Base-by-base conservation (phyloP, 1,140 invertebrate species). In the Pantala flavescens region DNA sequence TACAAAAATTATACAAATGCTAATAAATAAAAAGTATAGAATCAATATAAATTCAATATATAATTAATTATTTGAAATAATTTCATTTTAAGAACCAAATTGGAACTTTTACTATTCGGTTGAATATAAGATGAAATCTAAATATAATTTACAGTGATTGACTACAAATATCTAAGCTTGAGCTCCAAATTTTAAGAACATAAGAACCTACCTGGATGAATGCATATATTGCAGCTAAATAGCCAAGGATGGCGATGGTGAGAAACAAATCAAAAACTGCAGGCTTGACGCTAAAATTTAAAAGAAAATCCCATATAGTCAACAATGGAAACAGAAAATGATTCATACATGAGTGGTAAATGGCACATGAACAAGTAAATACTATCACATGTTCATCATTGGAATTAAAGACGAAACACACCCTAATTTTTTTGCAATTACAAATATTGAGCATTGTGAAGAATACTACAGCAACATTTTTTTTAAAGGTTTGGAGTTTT, bases 201-300 rank as follows among this genome's bases (percentile, higher is more conserved):
- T 24, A 24, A 3, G 1, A 19, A 76, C 77, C 78, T 82, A 88
- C 88, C 80, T 93, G 90, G 71, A 97, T 89, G 71, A 90, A 84
- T 71, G 95, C 86, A 82, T 97, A 98, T 14, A 98, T 86, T 10
- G 90, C 76, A 43, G 86, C 86, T 71, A 98, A 85, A 82, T 98
- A 99, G 11, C 88, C 83, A 49, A 89, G 85, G 80, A 98, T 98
- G 42, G 89, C 88, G 75, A 94, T 80, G 11, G 95, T 97, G 2
- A 98, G 86, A 77, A 98, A 91, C 55, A 99, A 88, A 87, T 99
- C 97, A 85, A 99, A 99, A 71, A 98, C 89, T 24, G 97, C 96
- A 77, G 97, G 97, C 81, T 98, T 99, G 7, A 98, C 96, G 84
- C 93, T 95, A 84, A 76, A 89, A 36, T 36, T 36, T 88, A 73